phyloP scores from a whole-genome alignment of 2,888 invertebrate genomes.

The Sinhomidia bicolor region DNA sequence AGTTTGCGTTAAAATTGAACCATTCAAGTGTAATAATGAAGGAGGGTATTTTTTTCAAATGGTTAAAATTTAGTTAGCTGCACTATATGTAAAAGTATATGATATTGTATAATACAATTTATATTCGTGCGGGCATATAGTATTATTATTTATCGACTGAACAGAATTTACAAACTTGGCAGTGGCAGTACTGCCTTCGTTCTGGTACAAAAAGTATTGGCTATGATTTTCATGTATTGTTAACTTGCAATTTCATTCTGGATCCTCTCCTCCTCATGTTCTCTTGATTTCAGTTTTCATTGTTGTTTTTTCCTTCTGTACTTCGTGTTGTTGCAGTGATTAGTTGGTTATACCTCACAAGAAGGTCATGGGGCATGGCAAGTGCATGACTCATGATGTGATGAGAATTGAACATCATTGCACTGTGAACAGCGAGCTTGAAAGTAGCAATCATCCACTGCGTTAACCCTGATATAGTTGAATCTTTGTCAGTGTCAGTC shows the following conservation, averaged over 20 bases:
- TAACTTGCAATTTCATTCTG: constrained; percentile 13
- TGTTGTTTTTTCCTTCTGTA: constrained; percentile 14
- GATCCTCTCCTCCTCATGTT: not conserved
- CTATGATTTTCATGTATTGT: not conserved
- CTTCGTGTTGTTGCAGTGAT: not conserved
- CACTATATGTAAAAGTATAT: no score
- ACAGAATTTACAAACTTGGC: no score
- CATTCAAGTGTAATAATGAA: not conserved
- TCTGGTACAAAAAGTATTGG: not conserved
- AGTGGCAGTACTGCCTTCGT: no score
- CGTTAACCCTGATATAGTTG: constrained; percentile 33
- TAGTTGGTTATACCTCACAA: not conserved
- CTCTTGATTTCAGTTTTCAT: not conserved
- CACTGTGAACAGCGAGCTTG: constrained; percentile 6
- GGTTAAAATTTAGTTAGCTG: no score
- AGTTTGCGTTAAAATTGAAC: not conserved
- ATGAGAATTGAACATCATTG: constrained; percentile 35
- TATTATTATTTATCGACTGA: no score
- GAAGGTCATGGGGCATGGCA: constrained; percentile 50
- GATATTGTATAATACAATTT: no score
- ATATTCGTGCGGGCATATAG: no score
- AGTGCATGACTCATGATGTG: constrained; percentile 35
- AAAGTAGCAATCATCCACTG: not conserved
- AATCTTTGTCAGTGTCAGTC: not conserved
- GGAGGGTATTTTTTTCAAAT: no score